Evolutionary conservation across 2,797 vertebrate genomes (phyloP).

Genomic region (Chelmon rostratus): DNA sequence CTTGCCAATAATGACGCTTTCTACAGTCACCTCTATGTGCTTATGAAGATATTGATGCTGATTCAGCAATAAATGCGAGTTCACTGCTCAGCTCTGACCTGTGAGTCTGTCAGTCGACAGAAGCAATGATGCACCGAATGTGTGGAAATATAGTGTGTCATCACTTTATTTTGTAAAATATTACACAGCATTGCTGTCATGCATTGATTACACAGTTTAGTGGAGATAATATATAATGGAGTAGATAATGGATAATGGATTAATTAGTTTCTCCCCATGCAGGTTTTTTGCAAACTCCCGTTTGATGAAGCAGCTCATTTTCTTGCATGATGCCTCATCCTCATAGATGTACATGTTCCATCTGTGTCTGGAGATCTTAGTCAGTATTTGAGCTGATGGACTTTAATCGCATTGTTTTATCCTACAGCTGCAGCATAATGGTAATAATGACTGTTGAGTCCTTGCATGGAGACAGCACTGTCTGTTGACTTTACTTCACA

Average conservation of each 20-base stretch:
- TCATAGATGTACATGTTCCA: background rate
- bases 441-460: conserved; percentile 14
- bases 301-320: background rate
- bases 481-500: background rate
- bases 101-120: background rate
- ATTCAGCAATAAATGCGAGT: conserved; percentile 1
- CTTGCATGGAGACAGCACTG: conserved; percentile 1
- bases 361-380: background rate
- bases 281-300: background rate
- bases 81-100: background rate
- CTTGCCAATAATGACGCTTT: no score
- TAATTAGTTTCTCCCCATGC: background rate
- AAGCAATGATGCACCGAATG: background rate
- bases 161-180: background rate
- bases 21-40: background rate
- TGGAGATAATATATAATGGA: background rate
- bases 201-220: background rate
- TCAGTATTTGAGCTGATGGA: conserved; percentile 33
- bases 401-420: background rate
- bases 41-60: background rate
- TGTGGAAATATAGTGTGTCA: background rate
- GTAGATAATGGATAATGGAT: background rate
- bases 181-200: background rate
- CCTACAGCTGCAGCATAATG: background rate
- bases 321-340: background rate